Evolutionary conservation across 2,113 vertebrate species (phyloP).

Genomic region (Falco punctatus): DNA sequence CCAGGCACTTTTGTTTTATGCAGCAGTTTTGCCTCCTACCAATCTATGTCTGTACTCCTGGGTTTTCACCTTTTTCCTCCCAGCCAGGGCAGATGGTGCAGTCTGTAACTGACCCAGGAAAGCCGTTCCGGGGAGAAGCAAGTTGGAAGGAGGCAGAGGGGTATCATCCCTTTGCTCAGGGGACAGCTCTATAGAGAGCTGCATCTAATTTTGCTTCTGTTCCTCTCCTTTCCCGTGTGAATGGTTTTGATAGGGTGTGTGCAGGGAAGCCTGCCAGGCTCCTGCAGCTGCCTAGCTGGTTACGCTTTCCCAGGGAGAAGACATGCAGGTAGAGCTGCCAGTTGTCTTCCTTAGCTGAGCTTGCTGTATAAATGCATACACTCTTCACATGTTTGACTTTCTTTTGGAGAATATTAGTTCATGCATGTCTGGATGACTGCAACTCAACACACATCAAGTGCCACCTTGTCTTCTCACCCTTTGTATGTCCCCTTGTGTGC

Average conservation of each 20-base stretch:
- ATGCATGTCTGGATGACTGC: background rate
- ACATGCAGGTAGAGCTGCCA: background rate
- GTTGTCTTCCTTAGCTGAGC: background rate
- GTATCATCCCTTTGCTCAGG: background rate
- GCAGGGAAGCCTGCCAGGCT: background rate
- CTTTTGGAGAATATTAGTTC: background rate
- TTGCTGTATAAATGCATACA: background rate
- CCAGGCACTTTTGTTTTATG: background rate
- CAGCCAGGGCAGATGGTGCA: background rate
- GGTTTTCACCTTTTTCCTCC: background rate
- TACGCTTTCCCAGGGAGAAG: background rate
- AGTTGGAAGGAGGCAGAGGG: background rate
- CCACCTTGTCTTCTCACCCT: background rate
- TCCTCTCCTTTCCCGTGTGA: background rate
- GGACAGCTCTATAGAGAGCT: background rate
- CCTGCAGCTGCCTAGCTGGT: background rate
- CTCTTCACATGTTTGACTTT: background rate
- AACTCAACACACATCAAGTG: background rate
- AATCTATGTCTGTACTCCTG: background rate
- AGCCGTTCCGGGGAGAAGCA: background rate
- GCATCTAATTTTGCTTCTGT: background rate
- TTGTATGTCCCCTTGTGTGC: rapidly evolving
- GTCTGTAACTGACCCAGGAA: background rate
- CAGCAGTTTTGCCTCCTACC: background rate
- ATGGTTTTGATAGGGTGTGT: background rate